A percentile compares a stretch with the other conserved stretches of the same genome.
These are phyloP conservation scores for Calycopis cecrops DNA, from an alignment of 1,140 invertebrate species.

Conservation along the genomic window DNA sequence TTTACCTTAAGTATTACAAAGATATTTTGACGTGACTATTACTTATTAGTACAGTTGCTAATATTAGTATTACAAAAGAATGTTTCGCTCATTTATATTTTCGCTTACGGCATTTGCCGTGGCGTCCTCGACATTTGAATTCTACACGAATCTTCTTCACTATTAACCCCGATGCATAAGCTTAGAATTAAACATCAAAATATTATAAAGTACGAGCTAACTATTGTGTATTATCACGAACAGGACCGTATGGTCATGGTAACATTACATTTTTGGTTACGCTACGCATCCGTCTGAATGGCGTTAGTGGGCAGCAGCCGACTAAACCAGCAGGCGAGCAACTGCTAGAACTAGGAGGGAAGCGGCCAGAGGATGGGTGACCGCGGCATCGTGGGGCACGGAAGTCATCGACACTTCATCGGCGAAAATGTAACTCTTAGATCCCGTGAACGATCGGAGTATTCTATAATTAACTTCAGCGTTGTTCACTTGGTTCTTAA, in stretches of 20 bases:
- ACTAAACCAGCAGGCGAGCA: conserved; percentile 56
- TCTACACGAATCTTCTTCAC: conserved; percentile 47
- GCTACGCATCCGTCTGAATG: conserved; percentile 49
- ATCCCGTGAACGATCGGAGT: conserved; percentile 71
- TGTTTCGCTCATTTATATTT: conserved; percentile 35
- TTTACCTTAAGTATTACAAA: conserved; percentile 6
- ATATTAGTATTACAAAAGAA: too few relatives aligned
- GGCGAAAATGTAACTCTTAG: conserved; percentile 79
- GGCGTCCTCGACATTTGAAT: conserved; percentile 55
- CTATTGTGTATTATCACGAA: conserved; percentile 65
- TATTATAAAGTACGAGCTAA: conserved; percentile 46
- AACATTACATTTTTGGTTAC: conserved; percentile 71
- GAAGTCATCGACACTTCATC: conserved; percentile 38
- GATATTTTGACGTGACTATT: conserved; percentile 3
- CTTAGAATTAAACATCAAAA: conserved; percentile 35
- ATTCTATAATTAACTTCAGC: conserved; percentile 78
- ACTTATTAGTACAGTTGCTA: too few relatives aligned
- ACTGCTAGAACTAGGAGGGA: conserved; percentile 46
- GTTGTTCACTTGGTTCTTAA: conserved; percentile 73
- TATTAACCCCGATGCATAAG: conserved; percentile 25
- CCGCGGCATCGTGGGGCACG: conserved; percentile 33
- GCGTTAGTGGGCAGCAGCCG: conserved; percentile 30
- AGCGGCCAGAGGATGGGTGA: conserved; percentile 34
- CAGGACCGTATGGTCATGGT: conserved; percentile 61
- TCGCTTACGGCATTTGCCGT: conserved; percentile 50